Base-by-base conservation (phyloP, 1,140 invertebrate genomes). In the Drosophila ficusphila region DNA sequence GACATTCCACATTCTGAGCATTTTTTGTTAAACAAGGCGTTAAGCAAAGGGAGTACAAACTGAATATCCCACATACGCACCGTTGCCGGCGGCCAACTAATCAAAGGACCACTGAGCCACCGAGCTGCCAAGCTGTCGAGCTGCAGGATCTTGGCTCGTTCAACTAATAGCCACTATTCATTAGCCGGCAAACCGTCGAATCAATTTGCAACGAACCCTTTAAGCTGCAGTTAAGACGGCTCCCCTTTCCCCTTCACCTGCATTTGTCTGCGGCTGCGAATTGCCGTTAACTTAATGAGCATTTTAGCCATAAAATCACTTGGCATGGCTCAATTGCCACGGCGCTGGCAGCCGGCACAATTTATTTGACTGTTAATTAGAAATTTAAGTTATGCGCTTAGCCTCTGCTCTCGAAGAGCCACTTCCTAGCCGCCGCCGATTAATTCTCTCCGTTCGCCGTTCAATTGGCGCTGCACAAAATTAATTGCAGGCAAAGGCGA, bases 301-400 rank as follows among this genome's bases (percentile, higher is more conserved):
- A 75, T 68, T 83, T 85, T 54, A 56, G 79, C 79, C 79, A 83
- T 83, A 83, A 83, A 83, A 83, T 83, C 79, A 79, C 54, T 85
- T 85, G 70, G 58, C 71, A 39, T 34, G 71, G 76, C 72, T 85
- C 71, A 76, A 85, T 85, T 76, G 81, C 81, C 56, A 54, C 72
- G 42, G 36, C 61, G 48, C 42, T 76, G 76, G 51, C 79, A 85
- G 79, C 75, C 74, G 70, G 79, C 64, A 79, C 79, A 86, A 85
- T 85, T 85, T 85, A 85, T 85, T 85, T 85, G 81, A 85, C 81
- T 85, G 81, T 85, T 85, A 85, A 85, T 85, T 85, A 86, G 76
- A 86, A 85, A 76, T 85, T 85, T 85, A 85, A 85, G 86, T 79
- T 85, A 85, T 85, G 81, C 76, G 76, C 81, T 85, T 76, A 76